A percentile compares a stretch with the other conserved stretches of the same genome.
These are phyloP conservation scores for Lampropteryx suffumata DNA, from an alignment of 2,888 invertebrate genomes.

Conservation along the genomic window DNA sequence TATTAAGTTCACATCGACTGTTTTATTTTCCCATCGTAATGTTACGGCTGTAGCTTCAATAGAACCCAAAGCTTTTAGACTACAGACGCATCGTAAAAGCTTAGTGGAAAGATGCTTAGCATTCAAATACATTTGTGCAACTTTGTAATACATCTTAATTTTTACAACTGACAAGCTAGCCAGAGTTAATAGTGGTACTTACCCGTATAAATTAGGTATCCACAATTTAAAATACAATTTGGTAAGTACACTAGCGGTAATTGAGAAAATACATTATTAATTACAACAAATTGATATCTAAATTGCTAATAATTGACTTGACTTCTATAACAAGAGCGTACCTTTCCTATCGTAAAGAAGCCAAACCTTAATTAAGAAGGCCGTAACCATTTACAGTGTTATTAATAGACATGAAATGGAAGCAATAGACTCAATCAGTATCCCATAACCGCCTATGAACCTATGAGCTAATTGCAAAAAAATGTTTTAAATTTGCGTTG, in stretches of 20 bases:
- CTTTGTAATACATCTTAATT: slow-evolving; percentile 6
- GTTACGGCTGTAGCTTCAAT: background rate
- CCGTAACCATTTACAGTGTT: slow-evolving; percentile 20
- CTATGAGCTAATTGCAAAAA: too few species aligned
- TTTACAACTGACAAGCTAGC: too few species aligned
- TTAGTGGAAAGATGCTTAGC: slow-evolving; percentile 13
- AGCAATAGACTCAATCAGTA: slow-evolving; percentile 13
- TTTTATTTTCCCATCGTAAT: background rate
- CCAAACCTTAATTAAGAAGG: slow-evolving; percentile 29
- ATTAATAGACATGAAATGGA: slow-evolving; percentile 21
- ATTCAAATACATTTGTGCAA: slow-evolving; percentile 18
- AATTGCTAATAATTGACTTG: background rate
- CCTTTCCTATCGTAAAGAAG: slow-evolving; percentile 2
- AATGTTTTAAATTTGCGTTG: too few species aligned
- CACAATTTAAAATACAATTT: too few species aligned
- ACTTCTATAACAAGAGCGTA: slow-evolving; percentile 1
- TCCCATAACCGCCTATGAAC: too few species aligned
- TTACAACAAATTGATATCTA: background rate
- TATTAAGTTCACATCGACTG: too few species aligned
- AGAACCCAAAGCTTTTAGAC: background rate
- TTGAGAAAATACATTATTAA: too few species aligned
- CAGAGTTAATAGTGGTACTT: too few species aligned
- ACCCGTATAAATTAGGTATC: too few species aligned
- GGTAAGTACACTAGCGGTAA: too few species aligned
- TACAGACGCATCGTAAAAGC: slow-evolving; percentile 22